A percentile compares a stretch with the other conserved stretches of the same genome.
Conservation (phyloP, 2,888 invertebrate genomes). For the Sisyra nigra region DNA sequence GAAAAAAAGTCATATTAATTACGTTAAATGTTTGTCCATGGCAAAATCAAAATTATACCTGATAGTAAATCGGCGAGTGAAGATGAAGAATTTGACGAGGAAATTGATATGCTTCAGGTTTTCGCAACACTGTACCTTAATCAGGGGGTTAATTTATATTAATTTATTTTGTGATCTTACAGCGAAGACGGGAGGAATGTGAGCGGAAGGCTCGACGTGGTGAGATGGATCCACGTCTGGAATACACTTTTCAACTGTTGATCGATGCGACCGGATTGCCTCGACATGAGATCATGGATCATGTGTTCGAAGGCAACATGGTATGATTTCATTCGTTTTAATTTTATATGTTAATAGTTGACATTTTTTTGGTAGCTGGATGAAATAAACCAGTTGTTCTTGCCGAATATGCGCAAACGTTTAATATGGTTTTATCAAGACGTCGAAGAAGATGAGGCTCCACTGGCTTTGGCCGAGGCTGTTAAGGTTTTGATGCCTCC, state of each 20-base stretch:
- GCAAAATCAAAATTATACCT: too few relatives aligned
- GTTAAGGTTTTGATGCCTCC: constrained; percentile 3
- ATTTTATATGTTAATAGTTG: neutral
- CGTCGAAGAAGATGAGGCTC: constrained; percentile 34
- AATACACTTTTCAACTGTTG: constrained; percentile 77
- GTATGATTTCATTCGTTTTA: constrained; percentile 25
- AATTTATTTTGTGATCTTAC: too few relatives aligned
- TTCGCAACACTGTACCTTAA: neutral
- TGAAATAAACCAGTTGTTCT: constrained; percentile 73
- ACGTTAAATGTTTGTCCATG: too few relatives aligned
- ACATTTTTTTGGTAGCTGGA: constrained; percentile 50
- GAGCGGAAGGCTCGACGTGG: constrained; percentile 77
- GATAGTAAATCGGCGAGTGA: too few relatives aligned
- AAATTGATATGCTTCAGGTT: neutral
- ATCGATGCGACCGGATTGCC: constrained; percentile 71
- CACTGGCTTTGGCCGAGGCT: constrained; percentile 11
- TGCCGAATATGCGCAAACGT: constrained; percentile 72
- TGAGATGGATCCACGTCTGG: constrained; percentile 83
- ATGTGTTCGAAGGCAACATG: constrained; percentile 83
- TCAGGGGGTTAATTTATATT: constrained; percentile 5
- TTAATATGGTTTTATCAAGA: constrained; percentile 84
- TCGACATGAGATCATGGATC: constrained; percentile 76
- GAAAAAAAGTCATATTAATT: too few relatives aligned
- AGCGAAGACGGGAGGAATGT: constrained; percentile 78
- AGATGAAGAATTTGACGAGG: neutral